phyloP scores from a whole-genome alignment of 2,888 invertebrate genomes.

The Dascillus cervinus region DNA sequence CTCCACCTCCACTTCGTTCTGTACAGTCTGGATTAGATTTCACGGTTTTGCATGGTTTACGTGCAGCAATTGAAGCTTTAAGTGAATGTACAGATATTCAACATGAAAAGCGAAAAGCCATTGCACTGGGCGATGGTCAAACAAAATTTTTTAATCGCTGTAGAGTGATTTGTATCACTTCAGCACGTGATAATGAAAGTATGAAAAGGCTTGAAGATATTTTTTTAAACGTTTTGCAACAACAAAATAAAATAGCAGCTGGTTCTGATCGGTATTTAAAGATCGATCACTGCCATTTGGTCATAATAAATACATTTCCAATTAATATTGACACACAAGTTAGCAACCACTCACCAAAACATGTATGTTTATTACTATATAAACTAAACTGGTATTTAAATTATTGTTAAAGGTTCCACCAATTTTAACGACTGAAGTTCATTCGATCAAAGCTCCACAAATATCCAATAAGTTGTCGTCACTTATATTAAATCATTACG shows the following conservation, averaged over 20 bases:
- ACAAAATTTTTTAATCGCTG: constrained; percentile 51
- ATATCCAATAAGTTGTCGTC: constrained; percentile 68
- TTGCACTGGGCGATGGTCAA: constrained; percentile 41
- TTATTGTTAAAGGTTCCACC: constrained; percentile 57
- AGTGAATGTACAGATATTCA: constrained; percentile 77
- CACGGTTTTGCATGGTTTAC: constrained; percentile 73
- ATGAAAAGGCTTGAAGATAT: constrained; percentile 82
- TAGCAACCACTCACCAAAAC: constrained; percentile 60
- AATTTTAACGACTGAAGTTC: constrained; percentile 69
- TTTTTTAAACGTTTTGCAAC: constrained; percentile 70
- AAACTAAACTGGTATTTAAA: constrained; percentile 7
- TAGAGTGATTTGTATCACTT: constrained; percentile 84
- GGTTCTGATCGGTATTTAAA: constrained; percentile 60
- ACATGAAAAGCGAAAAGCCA: constrained; percentile 45
- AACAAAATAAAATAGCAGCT: constrained; percentile 68
- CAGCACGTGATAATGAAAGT: constrained; percentile 79
- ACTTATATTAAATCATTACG: constrained; percentile 77
- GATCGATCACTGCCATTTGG: constrained; percentile 83
- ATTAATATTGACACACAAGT: constrained; percentile 72
- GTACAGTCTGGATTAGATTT: constrained; percentile 55
- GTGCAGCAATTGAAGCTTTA: constrained; percentile 78
- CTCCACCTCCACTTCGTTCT: constrained; percentile 36
- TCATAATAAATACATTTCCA: constrained; percentile 83
- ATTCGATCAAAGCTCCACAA: constrained; percentile 67
- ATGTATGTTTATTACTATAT: constrained; percentile 43